phyloP scores from a whole-genome alignment of 2,888 invertebrate genomes.

The Folsomia candida region DNA sequence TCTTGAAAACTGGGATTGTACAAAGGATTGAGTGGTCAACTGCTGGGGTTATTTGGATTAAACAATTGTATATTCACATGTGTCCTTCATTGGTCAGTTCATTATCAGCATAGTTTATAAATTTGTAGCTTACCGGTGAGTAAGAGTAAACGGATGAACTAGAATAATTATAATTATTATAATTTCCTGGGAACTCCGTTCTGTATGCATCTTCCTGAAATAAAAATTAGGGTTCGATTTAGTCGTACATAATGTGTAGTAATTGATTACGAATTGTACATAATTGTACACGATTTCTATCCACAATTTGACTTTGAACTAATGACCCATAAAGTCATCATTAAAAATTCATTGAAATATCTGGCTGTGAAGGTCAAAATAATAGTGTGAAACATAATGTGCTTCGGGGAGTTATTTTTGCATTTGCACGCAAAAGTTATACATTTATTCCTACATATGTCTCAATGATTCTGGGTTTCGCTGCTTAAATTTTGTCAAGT shows the following conservation, averaged over 20 bases:
- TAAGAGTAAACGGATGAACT: constrained; percentile 50
- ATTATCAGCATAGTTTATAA: too few species aligned
- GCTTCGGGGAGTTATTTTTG: not conserved
- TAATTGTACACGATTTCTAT: not conserved
- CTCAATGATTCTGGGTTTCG: too few species aligned
- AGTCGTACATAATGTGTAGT: not conserved
- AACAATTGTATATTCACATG: too few species aligned
- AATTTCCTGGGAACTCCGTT: constrained; percentile 49
- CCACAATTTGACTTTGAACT: too few species aligned
- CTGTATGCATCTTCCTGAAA: constrained; percentile 48
- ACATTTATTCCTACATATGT: too few species aligned
- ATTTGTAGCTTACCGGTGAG: constrained; percentile 49
- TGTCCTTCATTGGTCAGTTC: too few species aligned
- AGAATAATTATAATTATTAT: too few species aligned
- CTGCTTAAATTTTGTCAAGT: too few species aligned
- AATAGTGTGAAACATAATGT: not conserved
- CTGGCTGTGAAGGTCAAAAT: not conserved
- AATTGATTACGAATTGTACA: too few species aligned
- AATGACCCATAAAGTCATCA: not conserved
- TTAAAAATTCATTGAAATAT: not conserved
- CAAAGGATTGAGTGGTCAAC: too few species aligned
- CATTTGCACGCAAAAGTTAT: not conserved
- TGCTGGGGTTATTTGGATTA: too few species aligned
- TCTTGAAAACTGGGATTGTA: too few species aligned
- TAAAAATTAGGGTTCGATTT: constrained; percentile 10